Conservation (phyloP, 92 coral and sea anemone species). For the Desmophyllum pertusum region DNA sequence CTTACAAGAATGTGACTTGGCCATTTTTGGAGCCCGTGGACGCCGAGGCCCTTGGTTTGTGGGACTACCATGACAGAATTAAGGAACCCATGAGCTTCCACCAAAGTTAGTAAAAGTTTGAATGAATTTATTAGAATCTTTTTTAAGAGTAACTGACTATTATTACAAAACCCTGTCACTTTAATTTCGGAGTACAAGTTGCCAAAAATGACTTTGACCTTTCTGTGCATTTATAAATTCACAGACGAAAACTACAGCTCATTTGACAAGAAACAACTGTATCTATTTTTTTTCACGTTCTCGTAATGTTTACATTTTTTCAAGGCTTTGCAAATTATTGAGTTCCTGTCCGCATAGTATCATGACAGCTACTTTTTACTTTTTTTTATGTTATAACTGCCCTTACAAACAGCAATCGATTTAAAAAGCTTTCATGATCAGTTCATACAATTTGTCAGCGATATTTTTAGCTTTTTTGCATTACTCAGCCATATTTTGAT, state of each 20-base stretch:
- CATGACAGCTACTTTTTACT: background rate
- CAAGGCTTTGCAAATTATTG: background rate
- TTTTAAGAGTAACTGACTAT: background rate
- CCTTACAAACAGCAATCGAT: background rate
- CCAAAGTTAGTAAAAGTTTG: conserved; percentile 77
- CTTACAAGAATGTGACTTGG: conserved; percentile 86
- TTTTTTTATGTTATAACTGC: background rate
- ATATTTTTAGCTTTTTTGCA: background rate
- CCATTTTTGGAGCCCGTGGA: conserved; percentile 98
- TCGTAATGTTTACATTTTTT: background rate
- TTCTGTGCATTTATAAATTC: background rate
- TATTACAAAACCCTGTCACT: background rate
- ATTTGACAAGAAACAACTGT: background rate
- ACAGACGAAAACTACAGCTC: background rate
- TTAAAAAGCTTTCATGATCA: too few relatives aligned
- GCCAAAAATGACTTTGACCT: conserved; percentile 8
- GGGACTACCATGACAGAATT: conserved; percentile 93
- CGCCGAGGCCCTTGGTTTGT: conserved; percentile 88
- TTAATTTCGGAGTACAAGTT: background rate
- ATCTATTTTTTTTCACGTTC: too few relatives aligned
- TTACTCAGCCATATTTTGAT: background rate
- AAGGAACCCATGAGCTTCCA: conserved; percentile 94
- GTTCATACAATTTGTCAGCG: background rate
- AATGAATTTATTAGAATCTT: background rate
- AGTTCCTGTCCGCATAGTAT: background rate